Evolutionary conservation across 2,797 vertebrate species (phyloP).

Genomic region (Meriones psammophilus): DNA sequence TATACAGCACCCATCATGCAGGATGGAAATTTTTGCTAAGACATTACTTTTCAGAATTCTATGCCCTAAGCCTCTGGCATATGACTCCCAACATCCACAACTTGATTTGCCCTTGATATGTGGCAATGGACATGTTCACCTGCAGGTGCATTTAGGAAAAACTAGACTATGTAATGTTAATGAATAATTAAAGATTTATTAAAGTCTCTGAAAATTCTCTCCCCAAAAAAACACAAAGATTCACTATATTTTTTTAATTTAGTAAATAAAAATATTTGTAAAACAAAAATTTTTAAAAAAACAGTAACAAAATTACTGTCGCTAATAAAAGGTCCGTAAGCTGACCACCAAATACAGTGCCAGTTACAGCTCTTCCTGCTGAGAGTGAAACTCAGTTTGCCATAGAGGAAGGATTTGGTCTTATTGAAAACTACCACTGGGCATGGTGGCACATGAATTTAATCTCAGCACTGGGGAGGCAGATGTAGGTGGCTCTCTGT

Average conservation of each 20-base stretch:
- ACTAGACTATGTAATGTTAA: background rate
- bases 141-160: background rate
- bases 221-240: background rate
- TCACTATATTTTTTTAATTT: background rate
- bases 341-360: background rate
- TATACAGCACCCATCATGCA: background rate
- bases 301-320: background rate
- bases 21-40: conserved; percentile 15
- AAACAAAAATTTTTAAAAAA: background rate
- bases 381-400: background rate
- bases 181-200: conserved; percentile 19
- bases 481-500: no score
- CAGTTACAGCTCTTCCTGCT: background rate
- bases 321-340: conserved; percentile 17
- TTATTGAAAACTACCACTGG: background rate
- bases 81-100: background rate
- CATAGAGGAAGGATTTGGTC: background rate
- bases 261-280: background rate
- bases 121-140: background rate
- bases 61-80: background rate
- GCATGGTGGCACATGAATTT: no score
- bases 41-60: conserved; percentile 57
- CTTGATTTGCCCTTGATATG: conserved; percentile 14
- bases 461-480: no score
- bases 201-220: conserved; percentile 19